phyloP scores from a whole-genome alignment of 2,113 vertebrate genomes.

The Neoarius graeffei region DNA sequence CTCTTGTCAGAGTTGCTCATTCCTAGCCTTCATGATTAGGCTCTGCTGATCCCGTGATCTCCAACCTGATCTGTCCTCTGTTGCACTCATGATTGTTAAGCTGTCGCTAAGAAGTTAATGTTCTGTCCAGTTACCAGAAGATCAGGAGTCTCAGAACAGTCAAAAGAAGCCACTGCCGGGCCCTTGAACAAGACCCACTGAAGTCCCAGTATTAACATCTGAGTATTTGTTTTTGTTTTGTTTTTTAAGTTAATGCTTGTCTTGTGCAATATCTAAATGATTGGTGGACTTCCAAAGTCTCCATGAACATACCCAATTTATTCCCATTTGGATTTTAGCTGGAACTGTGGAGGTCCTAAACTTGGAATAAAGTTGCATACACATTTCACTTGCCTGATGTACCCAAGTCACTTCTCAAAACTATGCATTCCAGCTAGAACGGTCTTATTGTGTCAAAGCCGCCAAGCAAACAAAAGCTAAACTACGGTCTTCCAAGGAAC shows the following conservation, averaged over 20 bases:
- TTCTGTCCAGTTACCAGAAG: background rate
- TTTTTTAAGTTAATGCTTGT: background rate
- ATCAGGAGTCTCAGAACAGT: background rate
- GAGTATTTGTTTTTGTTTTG: background rate
- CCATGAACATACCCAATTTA: background rate
- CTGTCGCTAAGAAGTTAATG: background rate
- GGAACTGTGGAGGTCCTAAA: background rate
- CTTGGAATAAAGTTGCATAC: background rate
- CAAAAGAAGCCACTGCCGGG: background rate
- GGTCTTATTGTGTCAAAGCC: background rate
- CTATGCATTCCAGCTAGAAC: background rate
- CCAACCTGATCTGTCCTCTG: background rate
- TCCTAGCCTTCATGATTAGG: background rate
- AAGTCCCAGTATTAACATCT: background rate
- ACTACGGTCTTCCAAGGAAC: background rate
- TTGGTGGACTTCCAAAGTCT: background rate
- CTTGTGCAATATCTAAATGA: background rate
- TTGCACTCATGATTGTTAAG: background rate
- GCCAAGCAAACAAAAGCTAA: background rate
- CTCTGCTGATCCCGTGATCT: background rate
- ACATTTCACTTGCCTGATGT: background rate
- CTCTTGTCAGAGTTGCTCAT: conserved; percentile 10
- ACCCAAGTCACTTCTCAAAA: background rate
- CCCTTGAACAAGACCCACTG: background rate
- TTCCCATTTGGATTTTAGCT: background rate